phyloP scores from a whole-genome alignment of 2,888 invertebrate species.

The Drosophila kambysellisi region DNA sequence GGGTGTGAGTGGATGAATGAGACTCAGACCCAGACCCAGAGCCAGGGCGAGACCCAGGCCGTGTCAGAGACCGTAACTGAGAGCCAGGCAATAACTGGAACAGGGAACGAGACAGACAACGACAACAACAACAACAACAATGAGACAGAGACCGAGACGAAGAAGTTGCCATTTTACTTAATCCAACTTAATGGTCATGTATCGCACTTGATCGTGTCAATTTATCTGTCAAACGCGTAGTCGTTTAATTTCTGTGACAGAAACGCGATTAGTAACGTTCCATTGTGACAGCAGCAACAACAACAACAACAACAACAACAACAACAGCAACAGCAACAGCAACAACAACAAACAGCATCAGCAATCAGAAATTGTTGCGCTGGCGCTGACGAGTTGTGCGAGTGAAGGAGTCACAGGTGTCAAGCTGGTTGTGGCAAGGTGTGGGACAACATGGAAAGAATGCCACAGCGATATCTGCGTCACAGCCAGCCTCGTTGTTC shows the following conservation, averaged over 20 bases:
- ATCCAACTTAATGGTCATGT: constrained; percentile 67
- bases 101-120: constrained; percentile 2
- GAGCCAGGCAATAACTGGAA: constrained; percentile 5
- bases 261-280: constrained; percentile 76
- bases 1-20: constrained; percentile 5
- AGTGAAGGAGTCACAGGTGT: constrained; percentile 51
- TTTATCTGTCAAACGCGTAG: constrained; percentile 78
- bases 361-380: constrained; percentile 43
- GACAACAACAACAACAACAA: not conserved
- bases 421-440: constrained; percentile 19
- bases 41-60: constrained; percentile 7
- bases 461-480: constrained; percentile 34
- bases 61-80: constrained; percentile 2
- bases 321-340: constrained; percentile 18
- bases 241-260: constrained; percentile 81
- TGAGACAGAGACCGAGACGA: constrained; percentile 1
- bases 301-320: constrained; percentile 34
- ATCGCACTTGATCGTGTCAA: constrained; percentile 77
- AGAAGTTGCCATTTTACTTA: constrained; percentile 73
- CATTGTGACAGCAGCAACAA: constrained; percentile 60
- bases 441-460: constrained; percentile 44
- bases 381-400: constrained; percentile 47
- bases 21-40: not conserved
- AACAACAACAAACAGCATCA: constrained; percentile 29
- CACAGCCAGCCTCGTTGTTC: constrained; percentile 54